Percentiles rank a stretch among this genome's conserved stretches.
Conservation (phyloP, 2,113 vertebrate species). For the Hipposideros armiger region DNA sequence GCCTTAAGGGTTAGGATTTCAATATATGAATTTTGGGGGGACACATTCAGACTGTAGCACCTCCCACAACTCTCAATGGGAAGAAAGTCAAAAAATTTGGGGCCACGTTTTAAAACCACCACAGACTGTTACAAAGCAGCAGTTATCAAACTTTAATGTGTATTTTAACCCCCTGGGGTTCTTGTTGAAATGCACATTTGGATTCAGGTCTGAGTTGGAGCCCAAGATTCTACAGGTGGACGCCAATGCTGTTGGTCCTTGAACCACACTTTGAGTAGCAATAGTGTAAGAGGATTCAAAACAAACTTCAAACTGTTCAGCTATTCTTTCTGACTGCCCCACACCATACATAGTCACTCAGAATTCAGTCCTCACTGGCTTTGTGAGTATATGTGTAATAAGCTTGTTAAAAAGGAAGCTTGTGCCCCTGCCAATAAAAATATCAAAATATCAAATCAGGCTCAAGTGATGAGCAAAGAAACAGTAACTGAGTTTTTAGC, state of each 20-base stretch:
- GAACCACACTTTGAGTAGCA: not conserved
- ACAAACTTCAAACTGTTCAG: not conserved
- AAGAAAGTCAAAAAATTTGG: not conserved
- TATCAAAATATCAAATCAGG: slow-evolving; percentile 3
- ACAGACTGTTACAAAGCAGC: not conserved
- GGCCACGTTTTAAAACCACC: not conserved
- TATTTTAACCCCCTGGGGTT: not conserved
- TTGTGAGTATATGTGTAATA: not conserved
- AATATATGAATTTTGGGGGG: not conserved
- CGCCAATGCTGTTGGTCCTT: not conserved
- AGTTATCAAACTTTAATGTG: not conserved
- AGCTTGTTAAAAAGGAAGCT: not conserved
- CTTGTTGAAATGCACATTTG: not conserved
- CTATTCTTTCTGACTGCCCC: not conserved
- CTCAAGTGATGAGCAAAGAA: not conserved
- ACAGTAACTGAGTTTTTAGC: not conserved
- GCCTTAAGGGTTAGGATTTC: not conserved
- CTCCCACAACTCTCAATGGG: not conserved
- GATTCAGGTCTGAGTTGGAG: not conserved
- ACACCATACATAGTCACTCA: not conserved
- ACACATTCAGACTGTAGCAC: not conserved
- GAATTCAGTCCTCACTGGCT: not conserved
- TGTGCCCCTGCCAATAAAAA: not conserved
- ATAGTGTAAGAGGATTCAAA: not conserved
- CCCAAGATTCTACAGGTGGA: not conserved